phyloP scores from a whole-genome alignment of 2,888 invertebrate species.

The Tromatobia lineatoria region DNA sequence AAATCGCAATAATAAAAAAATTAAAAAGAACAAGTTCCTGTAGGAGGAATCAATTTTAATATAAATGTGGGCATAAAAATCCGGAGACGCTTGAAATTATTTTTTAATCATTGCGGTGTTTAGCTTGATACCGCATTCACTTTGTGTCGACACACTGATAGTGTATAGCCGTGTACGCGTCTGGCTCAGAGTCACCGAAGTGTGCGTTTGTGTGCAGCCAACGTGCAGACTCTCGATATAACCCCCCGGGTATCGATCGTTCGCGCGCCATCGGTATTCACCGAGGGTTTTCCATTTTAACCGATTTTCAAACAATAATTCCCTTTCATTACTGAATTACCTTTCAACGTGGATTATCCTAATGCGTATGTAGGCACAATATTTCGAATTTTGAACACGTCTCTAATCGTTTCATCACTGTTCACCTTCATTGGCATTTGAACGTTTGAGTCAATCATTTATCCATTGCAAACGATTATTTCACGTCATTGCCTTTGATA shows the following conservation, averaged over 20 bases:
- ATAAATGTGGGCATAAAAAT: background rate
- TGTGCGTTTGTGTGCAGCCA: slow-evolving; percentile 25
- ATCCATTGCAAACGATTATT: background rate
- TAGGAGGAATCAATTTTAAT: too few species aligned
- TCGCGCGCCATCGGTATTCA: slow-evolving; percentile 18
- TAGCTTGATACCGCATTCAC: background rate
- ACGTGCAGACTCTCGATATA: slow-evolving; percentile 51
- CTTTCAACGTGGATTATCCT: slow-evolving; percentile 10
- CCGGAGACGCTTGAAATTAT: background rate
- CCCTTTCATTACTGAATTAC: background rate
- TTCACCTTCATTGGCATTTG: background rate
- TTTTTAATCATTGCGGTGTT: background rate
- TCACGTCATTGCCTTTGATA: background rate
- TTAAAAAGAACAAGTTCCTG: too few species aligned
- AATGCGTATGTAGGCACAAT: background rate
- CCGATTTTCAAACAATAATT: slow-evolving; percentile 53
- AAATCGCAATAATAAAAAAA: too few species aligned
- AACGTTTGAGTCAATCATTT: background rate
- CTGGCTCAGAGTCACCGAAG: background rate
- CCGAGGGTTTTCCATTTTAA: slow-evolving; percentile 25
- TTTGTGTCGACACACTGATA: slow-evolving; percentile 3
- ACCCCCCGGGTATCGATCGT: slow-evolving; percentile 47
- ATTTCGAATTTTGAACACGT: background rate
- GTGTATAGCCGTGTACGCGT: slow-evolving; percentile 6
- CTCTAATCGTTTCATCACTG: background rate